Base-by-base conservation (phyloP, 2,888 invertebrate species). In the Ichneumon xanthorius region DNA sequence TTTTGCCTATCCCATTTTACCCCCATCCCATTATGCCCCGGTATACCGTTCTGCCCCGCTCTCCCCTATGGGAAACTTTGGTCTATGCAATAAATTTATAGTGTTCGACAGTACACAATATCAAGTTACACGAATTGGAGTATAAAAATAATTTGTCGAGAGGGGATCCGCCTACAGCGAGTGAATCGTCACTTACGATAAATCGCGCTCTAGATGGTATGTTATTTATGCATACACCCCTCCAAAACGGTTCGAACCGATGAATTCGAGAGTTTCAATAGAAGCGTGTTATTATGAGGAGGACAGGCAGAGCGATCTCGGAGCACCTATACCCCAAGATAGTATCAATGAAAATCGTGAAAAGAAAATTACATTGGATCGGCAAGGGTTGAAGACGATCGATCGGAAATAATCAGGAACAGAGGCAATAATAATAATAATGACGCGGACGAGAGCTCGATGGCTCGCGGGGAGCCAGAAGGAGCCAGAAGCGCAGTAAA, bases 401-500 rank as follows among this genome's bases (percentile, higher is more conserved):
- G 72, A 73, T 58, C 72, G 22, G 22, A 22, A 16, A 22, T 73
- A 73, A 73, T 58, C 40, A 58, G 45, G 22, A 26, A 37, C 45
- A 6, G 58, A 73, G 72, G 58, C 58, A 55, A 55, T 72, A 58
- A 72, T 58, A 58, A 58, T 33, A 40, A 40, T 40, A 40, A 40
- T 19, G n/a, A 19, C 22, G 40, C 22, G 45, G 55, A 14, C 58
- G 33, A 55, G 19, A 55, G 9, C 55, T 6, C 55, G 55, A 55
- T 19, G 19, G 55, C 55, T 55, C 55, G 55, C 55, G 53, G 30
- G 26, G 16, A 33, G 70, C 26, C 48, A 14, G 61, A 63, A 70
- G 26, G 16, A 33, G 70, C 16, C 48, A 14, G 61, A 63, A 70
- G 70, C 70, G 55, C 61, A 26, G 58, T 84, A 84, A 84, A 84